A percentile compares a stretch with the other conserved stretches of the same genome.
Evolutionary conservation across 2,113 vertebrate genomes (phyloP).

Genomic region (Myiozetetes cayanensis): DNA sequence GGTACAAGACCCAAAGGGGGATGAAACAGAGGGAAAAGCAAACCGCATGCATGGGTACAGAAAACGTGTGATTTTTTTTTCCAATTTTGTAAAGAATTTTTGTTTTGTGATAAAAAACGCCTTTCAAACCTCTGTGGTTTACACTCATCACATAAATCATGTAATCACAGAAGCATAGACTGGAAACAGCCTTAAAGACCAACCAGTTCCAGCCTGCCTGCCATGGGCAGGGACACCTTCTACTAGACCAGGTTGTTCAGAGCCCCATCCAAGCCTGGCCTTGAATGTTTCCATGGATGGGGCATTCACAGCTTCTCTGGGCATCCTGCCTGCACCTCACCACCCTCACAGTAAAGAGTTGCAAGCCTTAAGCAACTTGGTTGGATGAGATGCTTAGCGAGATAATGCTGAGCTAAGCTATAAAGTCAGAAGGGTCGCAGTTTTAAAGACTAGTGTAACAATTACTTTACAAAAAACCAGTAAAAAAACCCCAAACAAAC

Average conservation of each 20-base stretch:
- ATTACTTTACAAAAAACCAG: neutral
- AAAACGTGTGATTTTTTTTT: rapidly evolving
- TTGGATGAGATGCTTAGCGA: neutral
- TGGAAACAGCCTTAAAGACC: neutral
- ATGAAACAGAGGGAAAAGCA: neutral
- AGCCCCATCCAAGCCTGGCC: neutral
- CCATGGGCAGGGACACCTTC: neutral
- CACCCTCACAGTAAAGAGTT: neutral
- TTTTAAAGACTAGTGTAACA: neutral
- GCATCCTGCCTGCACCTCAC: neutral
- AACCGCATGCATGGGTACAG: neutral
- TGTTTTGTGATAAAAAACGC: neutral
- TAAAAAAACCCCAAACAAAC: neutral
- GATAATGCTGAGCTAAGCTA: neutral
- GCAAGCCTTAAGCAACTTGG: neutral
- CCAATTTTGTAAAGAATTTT: neutral
- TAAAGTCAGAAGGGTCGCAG: neutral
- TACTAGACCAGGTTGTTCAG: neutral
- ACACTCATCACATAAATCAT: neutral
- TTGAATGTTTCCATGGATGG: neutral
- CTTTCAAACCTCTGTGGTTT: neutral
- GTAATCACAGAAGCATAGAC: neutral
- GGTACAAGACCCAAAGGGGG: neutral
- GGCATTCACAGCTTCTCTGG: neutral
- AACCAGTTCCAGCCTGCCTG: neutral